Base-by-base conservation (phyloP, 2,888 invertebrate species). In the Tricholauxania praeusta region DNA sequence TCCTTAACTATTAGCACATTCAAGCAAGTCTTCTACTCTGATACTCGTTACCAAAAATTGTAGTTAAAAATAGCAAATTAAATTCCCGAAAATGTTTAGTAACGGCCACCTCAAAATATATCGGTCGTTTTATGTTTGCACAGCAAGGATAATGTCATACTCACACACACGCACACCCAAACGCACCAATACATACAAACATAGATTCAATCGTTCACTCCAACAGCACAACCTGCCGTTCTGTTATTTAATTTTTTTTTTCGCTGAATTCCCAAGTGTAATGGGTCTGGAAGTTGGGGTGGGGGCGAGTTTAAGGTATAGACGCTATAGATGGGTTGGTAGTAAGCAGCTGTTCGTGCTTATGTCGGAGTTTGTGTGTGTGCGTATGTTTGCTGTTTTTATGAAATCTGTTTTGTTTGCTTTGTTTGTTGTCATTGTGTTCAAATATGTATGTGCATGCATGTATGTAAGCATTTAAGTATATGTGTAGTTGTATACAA, bases 361-460 rank as follows among this genome's bases (percentile, higher is more conserved):
- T 63, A 48, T 48, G 51, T 14, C 32, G 19, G 15, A 1, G 12
- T 39, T 12, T 66, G 66, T 51, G 49, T 22, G 22, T n/a, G 53
- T 57, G 67, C 57, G 67, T 55, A 15, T 55, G 32, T 67, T 53
- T 60, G 60, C 39, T 51, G 52, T 60, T 59, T 59, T 39, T 17
- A 55, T 66, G 53, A 66, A 66, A 66, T 66, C 65, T 52, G 65
- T 66, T 66, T 22, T 53, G 65, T 66, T 52, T 51, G 64, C 64
- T 66, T 66, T 68, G 59, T 59, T 28, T 59, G 68, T 22, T 28
- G 57, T 19, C 51, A 19, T 32, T 39, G 39, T 62, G 12, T 39
- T 15, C 32, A 32, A 28, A 28, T 28, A 15, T 28, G 32, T 60
- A 10, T 39, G 32, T 62, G 12, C 17, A 28, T 60, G 39, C 28